Evolutionary conservation across 1,140 invertebrate genomes (phyloP), one percentile per base, ranked within the genome.

Genomic region (Chelonus insularis): DNA sequence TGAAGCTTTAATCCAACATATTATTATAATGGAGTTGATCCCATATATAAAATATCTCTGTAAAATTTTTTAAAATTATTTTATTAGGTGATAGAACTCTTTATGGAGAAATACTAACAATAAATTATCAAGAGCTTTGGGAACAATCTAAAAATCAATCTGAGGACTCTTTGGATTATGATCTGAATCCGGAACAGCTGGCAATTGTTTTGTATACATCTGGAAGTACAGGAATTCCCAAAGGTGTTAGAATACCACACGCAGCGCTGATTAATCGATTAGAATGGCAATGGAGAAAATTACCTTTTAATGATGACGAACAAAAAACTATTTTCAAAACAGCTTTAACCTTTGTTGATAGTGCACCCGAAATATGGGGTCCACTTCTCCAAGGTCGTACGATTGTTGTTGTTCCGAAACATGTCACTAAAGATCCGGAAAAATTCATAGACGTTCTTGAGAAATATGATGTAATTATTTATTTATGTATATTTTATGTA

Each of bases 191-290:
- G 2, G 79, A 83, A 59, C 79, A 86, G 67, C 81, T 88, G 5
- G 92, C 89, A 6, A 90, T 94, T 11, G 88, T 96, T 36, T 82
- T 95, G 3, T 97, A 96, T 70, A 97, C 95, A 45, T 96, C 94
- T 45, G 95, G 95, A 34, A 96, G 94, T 72, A 96, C 94, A 7
- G 95, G 95, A 41, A 82, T 91, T 37, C 94, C 95, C 2, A 97
- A 97, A 87, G 88, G 90, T 11, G 94, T 96, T 1, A 86, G 92
- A 66, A 75, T 97, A 4, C 87, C 91, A 0, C 93, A 96, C 70
- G 83, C 83, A n/a, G 87, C 88, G 0, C 83, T 93, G 5, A 78
- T 92, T 64, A 94, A 94, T 68, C 86, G 93, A 4, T 75, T 95
- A 2, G 83, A 85, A 67, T 95, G 93, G 93, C 92, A 95, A 75